Evolutionary conservation across 2,888 invertebrate species (phyloP).

Genomic region (Cylindroiulus punctatus): DNA sequence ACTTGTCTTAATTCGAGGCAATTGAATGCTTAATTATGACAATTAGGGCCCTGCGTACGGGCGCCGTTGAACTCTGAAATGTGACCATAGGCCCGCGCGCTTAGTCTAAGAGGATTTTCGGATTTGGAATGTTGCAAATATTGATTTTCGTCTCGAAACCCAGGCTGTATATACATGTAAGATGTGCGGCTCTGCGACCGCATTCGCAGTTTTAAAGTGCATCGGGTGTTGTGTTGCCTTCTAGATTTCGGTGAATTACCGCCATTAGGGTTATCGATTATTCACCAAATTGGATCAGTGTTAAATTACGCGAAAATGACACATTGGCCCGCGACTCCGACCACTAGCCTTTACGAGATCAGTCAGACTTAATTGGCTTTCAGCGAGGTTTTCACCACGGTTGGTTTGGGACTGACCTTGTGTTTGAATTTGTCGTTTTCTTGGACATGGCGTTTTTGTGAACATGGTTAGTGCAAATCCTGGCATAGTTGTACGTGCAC

Average conservation of each 20-base stretch:
- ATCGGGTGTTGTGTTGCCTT: neutral
- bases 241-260: neutral
- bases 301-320: neutral
- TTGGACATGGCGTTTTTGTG: too few species aligned
- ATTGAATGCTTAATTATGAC: neutral
- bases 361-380: neutral
- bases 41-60: neutral
- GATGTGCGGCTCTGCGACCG: neutral
- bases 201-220: neutral
- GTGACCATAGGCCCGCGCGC: neutral
- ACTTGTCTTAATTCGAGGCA: neutral
- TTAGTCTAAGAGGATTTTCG: neutral
- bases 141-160: neutral
- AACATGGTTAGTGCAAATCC: too few species aligned
- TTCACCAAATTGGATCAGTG: neutral
- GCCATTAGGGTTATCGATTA: neutral
- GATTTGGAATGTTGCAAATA: neutral
- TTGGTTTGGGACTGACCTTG: too few species aligned
- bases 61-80: neutral
- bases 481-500: too few species aligned
- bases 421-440: too few species aligned
- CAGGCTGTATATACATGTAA: neutral
- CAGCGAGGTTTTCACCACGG: neutral
- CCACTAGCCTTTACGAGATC: neutral
- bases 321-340: neutral